Percentiles rank a stretch among this genome's conserved stretches.
Conservation (phyloP, 2,113 vertebrate species). For the Azemiops feae region DNA sequence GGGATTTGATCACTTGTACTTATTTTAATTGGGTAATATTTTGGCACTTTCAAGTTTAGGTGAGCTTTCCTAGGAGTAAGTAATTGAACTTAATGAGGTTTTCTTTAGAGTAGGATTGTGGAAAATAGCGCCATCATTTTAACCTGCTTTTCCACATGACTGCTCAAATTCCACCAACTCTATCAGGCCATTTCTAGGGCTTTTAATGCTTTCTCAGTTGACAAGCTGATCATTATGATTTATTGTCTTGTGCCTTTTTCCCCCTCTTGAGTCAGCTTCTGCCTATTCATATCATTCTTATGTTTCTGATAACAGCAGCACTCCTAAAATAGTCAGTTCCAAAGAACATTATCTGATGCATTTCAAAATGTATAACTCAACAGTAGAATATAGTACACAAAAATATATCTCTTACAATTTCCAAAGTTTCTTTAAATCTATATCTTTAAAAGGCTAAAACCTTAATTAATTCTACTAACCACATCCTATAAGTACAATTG, state of each 20-base stretch:
- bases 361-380: background rate
- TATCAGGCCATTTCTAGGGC: background rate
- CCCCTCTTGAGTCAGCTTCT: constrained; percentile 9
- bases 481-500: background rate
- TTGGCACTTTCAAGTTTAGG: background rate
- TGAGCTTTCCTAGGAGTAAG: background rate
- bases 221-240: constrained; percentile 15
- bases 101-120: background rate
- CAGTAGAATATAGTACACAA: background rate
- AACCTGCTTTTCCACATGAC: background rate
- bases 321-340: constrained; percentile 2
- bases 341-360: background rate
- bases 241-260: constrained; percentile 2
- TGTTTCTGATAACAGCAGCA: background rate
- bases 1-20: background rate
- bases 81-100: background rate
- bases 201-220: background rate
- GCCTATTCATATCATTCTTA: constrained; percentile 15
- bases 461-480: background rate
- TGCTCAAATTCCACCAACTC: background rate
- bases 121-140: background rate
- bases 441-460: background rate
- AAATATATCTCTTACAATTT: background rate
- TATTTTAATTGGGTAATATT: background rate
- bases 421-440: background rate